Evolutionary conservation across 2,797 vertebrate genomes (phyloP).

Genomic region (Acridotheres tristis): DNA sequence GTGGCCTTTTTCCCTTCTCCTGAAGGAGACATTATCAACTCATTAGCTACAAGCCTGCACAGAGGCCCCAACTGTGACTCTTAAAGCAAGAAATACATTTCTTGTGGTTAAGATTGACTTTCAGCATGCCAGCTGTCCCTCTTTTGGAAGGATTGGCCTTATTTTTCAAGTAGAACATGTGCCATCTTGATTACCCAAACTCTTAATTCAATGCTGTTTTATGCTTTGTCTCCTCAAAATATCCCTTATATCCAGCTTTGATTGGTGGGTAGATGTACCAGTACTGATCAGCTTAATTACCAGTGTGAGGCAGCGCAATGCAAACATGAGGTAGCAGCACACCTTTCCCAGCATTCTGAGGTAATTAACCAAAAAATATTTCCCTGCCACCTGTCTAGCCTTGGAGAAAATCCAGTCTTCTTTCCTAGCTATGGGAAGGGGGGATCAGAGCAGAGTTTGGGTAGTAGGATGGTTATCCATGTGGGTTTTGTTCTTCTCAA

Average conservation of each 20-base stretch:
- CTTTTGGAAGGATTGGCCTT: conserved; percentile 65
- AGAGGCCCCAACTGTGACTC: conserved; percentile 62
- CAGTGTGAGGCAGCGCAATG: conserved; percentile 59
- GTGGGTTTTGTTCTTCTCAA: neutral
- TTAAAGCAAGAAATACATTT: conserved; percentile 63
- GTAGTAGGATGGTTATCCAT: neutral
- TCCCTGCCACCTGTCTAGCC: conserved; percentile 69
- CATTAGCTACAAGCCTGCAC: conserved; percentile 64
- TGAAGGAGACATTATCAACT: conserved; percentile 67
- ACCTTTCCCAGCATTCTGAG: conserved; percentile 69
- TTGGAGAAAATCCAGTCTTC: conserved; percentile 67
- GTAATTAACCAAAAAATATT: conserved; percentile 73
- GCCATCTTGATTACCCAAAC: conserved; percentile 68
- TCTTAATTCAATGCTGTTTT: conserved; percentile 64
- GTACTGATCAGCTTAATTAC: conserved; percentile 68
- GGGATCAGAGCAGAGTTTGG: conserved; percentile 18
- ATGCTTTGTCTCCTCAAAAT: conserved; percentile 69
- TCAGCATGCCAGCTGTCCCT: conserved; percentile 67
- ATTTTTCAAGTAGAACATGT: conserved; percentile 71
- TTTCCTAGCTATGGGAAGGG: conserved; percentile 30
- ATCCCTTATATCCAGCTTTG: conserved; percentile 59
- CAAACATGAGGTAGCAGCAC: conserved; percentile 66
- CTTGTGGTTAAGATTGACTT: conserved; percentile 66
- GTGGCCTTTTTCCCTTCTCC: conserved; percentile 60
- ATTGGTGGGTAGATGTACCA: conserved; percentile 65